phyloP scores from a whole-genome alignment of 1,140 invertebrate species.

The Whitmania pigra region DNA sequence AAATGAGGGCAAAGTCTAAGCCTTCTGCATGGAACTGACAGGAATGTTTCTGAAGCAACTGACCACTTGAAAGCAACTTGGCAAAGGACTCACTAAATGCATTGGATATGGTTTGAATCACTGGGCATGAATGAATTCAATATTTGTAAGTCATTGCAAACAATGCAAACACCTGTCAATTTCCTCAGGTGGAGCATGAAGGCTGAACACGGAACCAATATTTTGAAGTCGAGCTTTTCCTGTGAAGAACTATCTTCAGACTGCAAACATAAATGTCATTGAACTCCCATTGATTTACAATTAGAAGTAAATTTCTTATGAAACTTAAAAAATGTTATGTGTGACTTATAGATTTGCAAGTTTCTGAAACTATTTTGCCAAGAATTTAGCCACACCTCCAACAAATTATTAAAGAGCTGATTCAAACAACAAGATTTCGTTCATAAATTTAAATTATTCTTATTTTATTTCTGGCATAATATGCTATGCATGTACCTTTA shows the following conservation, averaged over 20 bases:
- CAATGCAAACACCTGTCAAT: constrained; percentile 31
- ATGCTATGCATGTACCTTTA: background rate
- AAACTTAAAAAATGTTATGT: background rate
- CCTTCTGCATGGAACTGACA: constrained; percentile 32
- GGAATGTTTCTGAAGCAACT: constrained; percentile 45
- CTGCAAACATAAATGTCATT: constrained; percentile 27
- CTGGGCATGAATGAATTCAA: background rate
- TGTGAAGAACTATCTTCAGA: constrained; percentile 45
- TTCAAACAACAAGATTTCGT: background rate
- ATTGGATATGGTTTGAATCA: constrained; percentile 18
- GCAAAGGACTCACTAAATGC: constrained; percentile 47
- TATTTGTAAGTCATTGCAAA: background rate
- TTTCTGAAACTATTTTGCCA: background rate
- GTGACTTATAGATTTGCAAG: background rate
- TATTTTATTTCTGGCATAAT: background rate
- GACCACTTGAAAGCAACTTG: constrained; percentile 50
- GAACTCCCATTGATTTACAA: constrained; percentile 18
- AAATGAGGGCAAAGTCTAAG: constrained; percentile 36
- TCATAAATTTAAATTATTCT: background rate
- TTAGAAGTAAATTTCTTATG: background rate
- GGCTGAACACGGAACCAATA: constrained; percentile 48
- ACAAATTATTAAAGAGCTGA: background rate
- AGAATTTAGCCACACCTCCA: background rate
- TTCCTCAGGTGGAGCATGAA: constrained; percentile 46
- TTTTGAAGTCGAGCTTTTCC: constrained; percentile 55